A percentile compares a stretch with the other conserved stretches of the same genome.
These are phyloP conservation scores for Dendrolimus pini DNA, from an alignment of 2,888 invertebrate species.

Conservation along the genomic window DNA sequence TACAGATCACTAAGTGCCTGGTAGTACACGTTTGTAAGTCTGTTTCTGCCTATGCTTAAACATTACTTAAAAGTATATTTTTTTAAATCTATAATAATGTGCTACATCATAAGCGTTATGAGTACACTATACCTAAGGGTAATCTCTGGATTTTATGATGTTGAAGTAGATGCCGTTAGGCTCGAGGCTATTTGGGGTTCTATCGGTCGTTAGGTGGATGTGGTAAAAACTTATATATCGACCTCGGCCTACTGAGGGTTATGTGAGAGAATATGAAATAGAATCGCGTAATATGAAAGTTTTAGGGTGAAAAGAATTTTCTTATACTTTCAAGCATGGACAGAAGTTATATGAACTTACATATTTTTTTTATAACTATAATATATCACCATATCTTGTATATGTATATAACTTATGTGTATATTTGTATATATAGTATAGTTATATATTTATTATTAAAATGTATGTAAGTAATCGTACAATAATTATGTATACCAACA, in stretches of 20 bases:
- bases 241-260: not conserved
- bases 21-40: no score
- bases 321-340: not conserved
- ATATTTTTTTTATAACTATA: no score
- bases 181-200: constrained; percentile 41
- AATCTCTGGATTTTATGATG: constrained; percentile 36
- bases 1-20: no score
- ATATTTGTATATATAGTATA: no score
- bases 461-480: no score
- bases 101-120: constrained; percentile 16
- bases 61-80: no score
- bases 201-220: constrained; percentile 29
- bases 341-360: no score
- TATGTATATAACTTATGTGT: no score
- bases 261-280: not conserved
- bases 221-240: constrained; percentile 33
- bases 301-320: not conserved
- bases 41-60: no score
- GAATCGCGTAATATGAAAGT: not conserved
- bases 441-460: no score
- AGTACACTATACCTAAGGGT: constrained; percentile 8
- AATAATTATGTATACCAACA: no score
- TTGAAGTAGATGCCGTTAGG: constrained; percentile 23
- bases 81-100: not conserved
- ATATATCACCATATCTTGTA: no score